Percentiles rank a stretch among this genome's conserved stretches.
Evolutionary conservation across 2,113 vertebrate genomes (phyloP).

Genomic region (Protobothrops flavoviridis): DNA sequence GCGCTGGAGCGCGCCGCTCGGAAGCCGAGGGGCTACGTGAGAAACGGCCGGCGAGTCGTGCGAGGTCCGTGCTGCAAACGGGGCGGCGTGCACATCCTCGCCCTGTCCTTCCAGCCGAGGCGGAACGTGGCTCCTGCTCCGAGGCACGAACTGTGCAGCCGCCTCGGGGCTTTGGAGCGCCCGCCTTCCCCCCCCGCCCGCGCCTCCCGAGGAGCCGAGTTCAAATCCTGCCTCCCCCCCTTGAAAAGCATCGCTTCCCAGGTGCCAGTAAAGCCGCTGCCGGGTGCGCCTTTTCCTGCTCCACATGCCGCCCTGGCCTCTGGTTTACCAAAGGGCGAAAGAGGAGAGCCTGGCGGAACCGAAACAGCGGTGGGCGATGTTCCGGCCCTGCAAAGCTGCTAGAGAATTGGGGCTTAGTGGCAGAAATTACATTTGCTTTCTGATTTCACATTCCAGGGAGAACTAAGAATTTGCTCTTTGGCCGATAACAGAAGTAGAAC

Average conservation of each 20-base stretch:
- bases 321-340: too few relatives aligned
- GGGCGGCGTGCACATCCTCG: neutral
- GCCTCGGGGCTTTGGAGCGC: too few relatives aligned
- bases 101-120: neutral
- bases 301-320: neutral
- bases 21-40: too few relatives aligned
- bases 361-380: too few relatives aligned
- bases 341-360: too few relatives aligned
- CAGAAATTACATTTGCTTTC: too few relatives aligned
- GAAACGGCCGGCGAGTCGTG: neutral
- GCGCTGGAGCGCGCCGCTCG: too few relatives aligned
- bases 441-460: neutral
- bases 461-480: too few relatives aligned
- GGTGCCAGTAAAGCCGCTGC: too few relatives aligned
- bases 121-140: neutral
- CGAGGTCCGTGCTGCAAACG: neutral
- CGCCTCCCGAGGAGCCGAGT: neutral
- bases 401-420: too few relatives aligned
- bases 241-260: neutral
- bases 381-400: too few relatives aligned
- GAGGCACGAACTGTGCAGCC: neutral
- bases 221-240: neutral
- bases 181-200: too few relatives aligned
- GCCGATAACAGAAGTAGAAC: neutral
- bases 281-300: neutral